phyloP scores from a whole-genome alignment of 2,113 vertebrate genomes.

The Eretmochelys imbricata region DNA sequence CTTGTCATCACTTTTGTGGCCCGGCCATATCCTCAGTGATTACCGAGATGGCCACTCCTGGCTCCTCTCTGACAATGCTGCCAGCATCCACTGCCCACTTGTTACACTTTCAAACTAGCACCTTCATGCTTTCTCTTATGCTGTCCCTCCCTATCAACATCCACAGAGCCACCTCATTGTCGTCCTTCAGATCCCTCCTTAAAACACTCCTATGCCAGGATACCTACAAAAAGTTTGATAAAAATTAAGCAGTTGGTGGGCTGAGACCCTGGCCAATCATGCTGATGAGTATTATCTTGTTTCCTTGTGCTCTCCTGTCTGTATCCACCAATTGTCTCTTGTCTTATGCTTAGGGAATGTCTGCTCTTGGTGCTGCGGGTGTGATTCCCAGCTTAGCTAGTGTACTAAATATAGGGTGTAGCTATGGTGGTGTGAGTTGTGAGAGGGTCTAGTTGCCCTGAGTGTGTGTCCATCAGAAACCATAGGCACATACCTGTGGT shows the following conservation, averaged over 20 bases:
- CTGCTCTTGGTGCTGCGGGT: background rate
- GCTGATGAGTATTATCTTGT: fast-evolving
- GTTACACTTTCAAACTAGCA: background rate
- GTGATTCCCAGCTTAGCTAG: background rate
- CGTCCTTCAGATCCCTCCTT: background rate
- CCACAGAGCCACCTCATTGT: background rate
- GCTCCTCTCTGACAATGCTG: background rate
- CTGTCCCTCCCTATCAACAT: background rate
- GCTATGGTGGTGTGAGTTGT: background rate
- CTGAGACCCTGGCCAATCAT: background rate
- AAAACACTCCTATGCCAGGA: background rate
- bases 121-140: background rate
- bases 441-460: background rate
- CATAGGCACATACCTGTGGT: background rate
- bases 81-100: background rate
- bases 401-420: background rate
- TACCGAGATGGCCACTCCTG: background rate
- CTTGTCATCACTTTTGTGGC: background rate
- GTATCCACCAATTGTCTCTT: background rate
- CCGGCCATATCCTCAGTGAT: background rate
- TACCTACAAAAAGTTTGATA: fast-evolving
- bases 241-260: background rate
- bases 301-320: conserved; percentile 19
- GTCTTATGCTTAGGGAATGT: background rate
- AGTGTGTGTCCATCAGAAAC: background rate